These are phyloP conservation scores for Adelphocoris suturalis DNA, from an alignment of 2,888 invertebrate genomes.

Conservation along the genomic window DNA sequence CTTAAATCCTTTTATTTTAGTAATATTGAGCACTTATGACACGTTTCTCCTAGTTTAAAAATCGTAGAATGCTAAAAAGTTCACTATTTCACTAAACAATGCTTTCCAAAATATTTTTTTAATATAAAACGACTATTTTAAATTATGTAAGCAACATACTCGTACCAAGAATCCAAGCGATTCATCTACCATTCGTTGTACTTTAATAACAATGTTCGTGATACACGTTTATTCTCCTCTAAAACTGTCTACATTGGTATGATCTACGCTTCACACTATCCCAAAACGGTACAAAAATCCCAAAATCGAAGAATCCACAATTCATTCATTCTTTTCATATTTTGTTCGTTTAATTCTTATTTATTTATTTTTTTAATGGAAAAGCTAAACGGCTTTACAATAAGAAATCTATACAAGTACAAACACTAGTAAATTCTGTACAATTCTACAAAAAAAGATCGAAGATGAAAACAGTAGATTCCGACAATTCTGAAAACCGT, in stretches of 20 bases:
- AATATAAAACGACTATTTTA: background rate
- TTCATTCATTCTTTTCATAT: background rate
- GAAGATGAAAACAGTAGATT: background rate
- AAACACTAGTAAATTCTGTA: constrained; percentile 38
- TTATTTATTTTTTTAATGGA: background rate
- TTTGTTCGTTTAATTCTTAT: background rate
- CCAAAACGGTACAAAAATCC: constrained; percentile 1
- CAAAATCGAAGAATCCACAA: background rate
- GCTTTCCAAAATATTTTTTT: background rate
- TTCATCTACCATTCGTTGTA: constrained; percentile 32
- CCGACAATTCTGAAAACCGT: background rate
- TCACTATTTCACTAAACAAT: background rate
- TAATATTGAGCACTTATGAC: constrained; percentile 54
- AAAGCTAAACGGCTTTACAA: constrained; percentile 2
- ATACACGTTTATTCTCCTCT: background rate
- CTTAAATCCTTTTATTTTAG: constrained; percentile 30
- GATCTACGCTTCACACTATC: background rate
- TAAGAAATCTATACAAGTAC: constrained; percentile 47
- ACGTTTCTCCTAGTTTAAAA: constrained; percentile 37
- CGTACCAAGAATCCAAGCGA: background rate
- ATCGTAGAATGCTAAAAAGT: constrained; percentile 33
- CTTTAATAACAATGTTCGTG: background rate
- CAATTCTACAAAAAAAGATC: constrained; percentile 15
- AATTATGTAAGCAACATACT: background rate
- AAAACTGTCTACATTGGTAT: background rate